Evolutionary conservation across 2,113 vertebrate genomes (phyloP), one percentile per base, ranked within the genome.

Genomic region (Pogona vitticeps): DNA sequence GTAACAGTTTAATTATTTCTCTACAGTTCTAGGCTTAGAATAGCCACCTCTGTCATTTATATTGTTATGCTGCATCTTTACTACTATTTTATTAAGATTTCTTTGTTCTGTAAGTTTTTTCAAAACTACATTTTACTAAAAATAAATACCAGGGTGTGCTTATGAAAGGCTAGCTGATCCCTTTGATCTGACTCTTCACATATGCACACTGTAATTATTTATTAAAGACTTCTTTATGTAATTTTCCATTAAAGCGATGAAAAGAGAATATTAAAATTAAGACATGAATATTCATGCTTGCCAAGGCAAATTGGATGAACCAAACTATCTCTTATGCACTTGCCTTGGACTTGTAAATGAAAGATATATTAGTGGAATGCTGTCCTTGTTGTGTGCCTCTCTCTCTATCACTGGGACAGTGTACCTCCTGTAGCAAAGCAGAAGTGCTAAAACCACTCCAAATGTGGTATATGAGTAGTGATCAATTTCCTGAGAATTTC

Each of bases 141-240:
- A 94, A 92, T 85, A 89, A 92, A 92, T 91, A 89, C 91, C 86
- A 59, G 88, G 91, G 58, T 67, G 88, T 88, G 83, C 88, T 91
- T 93, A 72, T 84, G 70, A 91, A 91, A 92, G 78, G 15, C 28
- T 68, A 38, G 63, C 84, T 88, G 76, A 85, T 90, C 78, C 87
- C 94, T 95, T 94, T 95, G 93, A 94, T 94, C 92, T 93, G 85
- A 91, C 83, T 73, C 86, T 90, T 91, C 65, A 9, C 80, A 91
- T 91, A 81, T 86, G 83, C 88, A 73, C 86, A 75, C 46, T 79
- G 72, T 88, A 91, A 92, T 95, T 92, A 91, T 92, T 94, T 94
- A 94, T 95, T 94, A 90, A 95, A 89, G 85, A 88, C 38, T 92
- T 92, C 84, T 94, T 85, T 56, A 93, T 0, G 31, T 89, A 80